phyloP scores from a whole-genome alignment of 2,113 vertebrate genomes.

The Pedetes capensis region DNA sequence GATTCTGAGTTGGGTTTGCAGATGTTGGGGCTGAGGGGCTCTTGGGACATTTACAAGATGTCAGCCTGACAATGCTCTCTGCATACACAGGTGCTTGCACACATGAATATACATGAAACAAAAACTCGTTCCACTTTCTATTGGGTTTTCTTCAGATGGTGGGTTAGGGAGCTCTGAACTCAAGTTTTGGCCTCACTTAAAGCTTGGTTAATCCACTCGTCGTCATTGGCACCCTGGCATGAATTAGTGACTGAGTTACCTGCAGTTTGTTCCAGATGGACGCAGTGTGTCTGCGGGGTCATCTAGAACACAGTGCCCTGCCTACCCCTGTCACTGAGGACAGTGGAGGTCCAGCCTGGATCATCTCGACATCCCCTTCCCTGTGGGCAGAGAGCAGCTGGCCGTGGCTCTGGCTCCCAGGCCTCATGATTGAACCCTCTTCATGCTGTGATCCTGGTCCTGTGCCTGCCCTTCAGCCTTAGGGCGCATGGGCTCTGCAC shows the following conservation, averaged over 20 bases:
- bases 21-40: background rate
- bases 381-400: background rate
- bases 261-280: background rate
- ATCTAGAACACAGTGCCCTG: background rate
- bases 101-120: background rate
- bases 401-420: background rate
- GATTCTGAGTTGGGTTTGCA: background rate
- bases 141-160: background rate
- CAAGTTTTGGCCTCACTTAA: background rate
- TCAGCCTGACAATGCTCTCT: background rate
- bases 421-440: background rate
- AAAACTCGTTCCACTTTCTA: background rate
- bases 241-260: background rate
- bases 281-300: background rate
- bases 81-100: too few species aligned
- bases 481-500: background rate
- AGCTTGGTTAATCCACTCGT: background rate
- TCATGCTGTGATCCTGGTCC: background rate
- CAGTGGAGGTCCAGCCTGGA: background rate
- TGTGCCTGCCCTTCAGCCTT: background rate
- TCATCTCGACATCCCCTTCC: background rate
- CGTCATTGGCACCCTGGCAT: background rate
- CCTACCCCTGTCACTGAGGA: background rate
- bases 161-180: background rate
- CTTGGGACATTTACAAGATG: background rate